Conservation (phyloP, 2,888 invertebrate genomes). For the Rotaria sp. region DNA sequence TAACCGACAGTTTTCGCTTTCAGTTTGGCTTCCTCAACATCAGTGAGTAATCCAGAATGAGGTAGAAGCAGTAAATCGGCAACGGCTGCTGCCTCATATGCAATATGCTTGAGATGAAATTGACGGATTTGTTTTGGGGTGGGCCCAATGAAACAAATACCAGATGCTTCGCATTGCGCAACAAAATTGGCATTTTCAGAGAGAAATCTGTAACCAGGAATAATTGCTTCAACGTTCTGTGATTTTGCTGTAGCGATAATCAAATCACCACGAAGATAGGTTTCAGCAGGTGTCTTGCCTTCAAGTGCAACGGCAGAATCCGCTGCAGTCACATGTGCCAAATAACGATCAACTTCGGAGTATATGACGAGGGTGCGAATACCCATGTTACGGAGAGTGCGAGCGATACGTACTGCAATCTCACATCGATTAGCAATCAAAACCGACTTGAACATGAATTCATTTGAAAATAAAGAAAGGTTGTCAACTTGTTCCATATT, state of each 20-base stretch:
- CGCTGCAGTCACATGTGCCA: slow-evolving; percentile 59
- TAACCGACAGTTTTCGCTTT: slow-evolving; percentile 35
- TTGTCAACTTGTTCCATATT: neutral
- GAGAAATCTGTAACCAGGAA: slow-evolving; percentile 41
- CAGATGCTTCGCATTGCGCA: slow-evolving; percentile 6
- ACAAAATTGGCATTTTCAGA: slow-evolving; percentile 41
- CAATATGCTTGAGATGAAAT: slow-evolving; percentile 43
- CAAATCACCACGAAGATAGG: slow-evolving; percentile 41
- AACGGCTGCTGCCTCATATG: slow-evolving; percentile 42
- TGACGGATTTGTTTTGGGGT: neutral
- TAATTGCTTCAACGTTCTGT: slow-evolving; percentile 41
- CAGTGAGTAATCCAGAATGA: slow-evolving; percentile 31
- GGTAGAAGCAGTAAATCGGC: slow-evolving; percentile 42
- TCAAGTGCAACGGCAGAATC: slow-evolving; percentile 26
- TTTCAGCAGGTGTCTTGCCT: neutral
- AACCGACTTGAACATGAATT: slow-evolving; percentile 42
- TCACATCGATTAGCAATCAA: slow-evolving; percentile 94
- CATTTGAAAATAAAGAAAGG: neutral
- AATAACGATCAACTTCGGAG: slow-evolving; percentile 65
- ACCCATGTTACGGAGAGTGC: slow-evolving; percentile 62
- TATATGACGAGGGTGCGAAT: slow-evolving; percentile 66
- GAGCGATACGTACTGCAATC: slow-evolving; percentile 83
- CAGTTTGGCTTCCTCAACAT: neutral
- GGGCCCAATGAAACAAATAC: slow-evolving; percentile 28
- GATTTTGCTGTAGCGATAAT: slow-evolving; percentile 41